Evolutionary conservation across 2,888 invertebrate species (phyloP).

Genomic region (Hipparchia semele): DNA sequence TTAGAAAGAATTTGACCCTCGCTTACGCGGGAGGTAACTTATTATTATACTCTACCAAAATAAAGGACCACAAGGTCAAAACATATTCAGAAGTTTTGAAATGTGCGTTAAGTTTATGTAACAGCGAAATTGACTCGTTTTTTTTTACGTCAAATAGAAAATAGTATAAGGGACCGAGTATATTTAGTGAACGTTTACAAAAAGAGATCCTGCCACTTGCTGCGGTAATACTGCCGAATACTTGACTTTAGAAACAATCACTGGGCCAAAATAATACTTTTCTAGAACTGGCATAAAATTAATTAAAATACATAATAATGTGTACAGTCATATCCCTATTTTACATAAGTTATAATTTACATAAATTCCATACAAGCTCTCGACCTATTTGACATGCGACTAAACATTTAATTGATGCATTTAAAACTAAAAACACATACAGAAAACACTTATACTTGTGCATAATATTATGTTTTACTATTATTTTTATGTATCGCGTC

Average conservation of each 20-base stretch:
- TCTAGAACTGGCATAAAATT: constrained; percentile 52
- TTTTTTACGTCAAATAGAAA: constrained; percentile 2
- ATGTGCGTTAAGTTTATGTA: too few species aligned
- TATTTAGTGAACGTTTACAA: constrained; percentile 62
- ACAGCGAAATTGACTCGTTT: too few species aligned
- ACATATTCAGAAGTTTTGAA: background rate
- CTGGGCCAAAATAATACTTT: constrained; percentile 58
- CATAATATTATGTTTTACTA: background rate
- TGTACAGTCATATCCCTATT: constrained; percentile 10
- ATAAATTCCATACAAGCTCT: background rate
- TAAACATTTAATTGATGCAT: background rate
- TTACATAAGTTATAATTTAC: background rate
- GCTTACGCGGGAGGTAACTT: background rate
- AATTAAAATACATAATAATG: background rate
- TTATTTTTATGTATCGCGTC: background rate
- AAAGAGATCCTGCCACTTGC: constrained; percentile 73
- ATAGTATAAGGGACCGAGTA: background rate
- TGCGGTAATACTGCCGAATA: constrained; percentile 76
- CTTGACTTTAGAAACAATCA: constrained; percentile 52
- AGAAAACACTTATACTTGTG: background rate
- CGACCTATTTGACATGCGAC: constrained; percentile 12
- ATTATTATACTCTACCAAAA: background rate
- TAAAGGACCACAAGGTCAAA: background rate
- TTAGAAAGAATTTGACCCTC: background rate
- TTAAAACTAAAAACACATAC: background rate